Percentiles rank a stretch among this genome's conserved stretches.
These are phyloP conservation scores for Paedocypris micromegethes DNA, from an alignment of 2,797 vertebrate genomes.

Conservation along the genomic window DNA sequence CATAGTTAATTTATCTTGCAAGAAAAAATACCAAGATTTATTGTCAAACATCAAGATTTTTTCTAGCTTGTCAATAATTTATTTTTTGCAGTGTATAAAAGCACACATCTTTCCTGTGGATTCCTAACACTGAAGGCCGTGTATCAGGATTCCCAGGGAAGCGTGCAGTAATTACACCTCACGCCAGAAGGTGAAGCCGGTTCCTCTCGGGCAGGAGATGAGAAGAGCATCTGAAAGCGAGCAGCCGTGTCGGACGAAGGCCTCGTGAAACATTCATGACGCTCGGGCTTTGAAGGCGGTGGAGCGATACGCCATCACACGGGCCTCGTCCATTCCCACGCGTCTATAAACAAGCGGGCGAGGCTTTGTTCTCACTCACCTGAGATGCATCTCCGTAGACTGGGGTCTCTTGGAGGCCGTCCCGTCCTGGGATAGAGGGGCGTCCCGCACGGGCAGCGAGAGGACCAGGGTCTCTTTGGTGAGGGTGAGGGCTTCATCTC, in stretches of 20 bases:
- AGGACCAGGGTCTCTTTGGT: constrained; percentile 91
- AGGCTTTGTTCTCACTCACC: constrained; percentile 63
- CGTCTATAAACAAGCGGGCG: not conserved
- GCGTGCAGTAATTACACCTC: too few species aligned
- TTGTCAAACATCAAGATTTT: too few species aligned
- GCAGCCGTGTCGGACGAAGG: not conserved
- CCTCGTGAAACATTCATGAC: constrained; percentile 25
- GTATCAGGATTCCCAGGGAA: too few species aligned
- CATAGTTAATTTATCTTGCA: too few species aligned
- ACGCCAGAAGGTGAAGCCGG: not conserved
- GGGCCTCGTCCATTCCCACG: constrained; percentile 22
- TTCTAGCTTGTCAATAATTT: too few species aligned
- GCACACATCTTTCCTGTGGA: too few species aligned
- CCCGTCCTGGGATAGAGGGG: constrained; percentile 80
- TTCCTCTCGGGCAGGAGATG: constrained; percentile 3
- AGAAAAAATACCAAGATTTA: too few species aligned
- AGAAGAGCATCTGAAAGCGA: constrained; percentile 7
- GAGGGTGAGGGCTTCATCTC: constrained; percentile 84
- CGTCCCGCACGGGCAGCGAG: constrained; percentile 83
- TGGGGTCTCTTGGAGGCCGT: constrained; percentile 84
- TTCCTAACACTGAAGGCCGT: too few species aligned
- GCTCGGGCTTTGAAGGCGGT: constrained; percentile 15
- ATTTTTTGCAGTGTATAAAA: too few species aligned
- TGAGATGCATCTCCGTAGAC: constrained; percentile 86
- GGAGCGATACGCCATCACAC: constrained; percentile 19